Evolutionary conservation across 2,888 invertebrate genomes (phyloP).

Genomic region (Dione juno): DNA sequence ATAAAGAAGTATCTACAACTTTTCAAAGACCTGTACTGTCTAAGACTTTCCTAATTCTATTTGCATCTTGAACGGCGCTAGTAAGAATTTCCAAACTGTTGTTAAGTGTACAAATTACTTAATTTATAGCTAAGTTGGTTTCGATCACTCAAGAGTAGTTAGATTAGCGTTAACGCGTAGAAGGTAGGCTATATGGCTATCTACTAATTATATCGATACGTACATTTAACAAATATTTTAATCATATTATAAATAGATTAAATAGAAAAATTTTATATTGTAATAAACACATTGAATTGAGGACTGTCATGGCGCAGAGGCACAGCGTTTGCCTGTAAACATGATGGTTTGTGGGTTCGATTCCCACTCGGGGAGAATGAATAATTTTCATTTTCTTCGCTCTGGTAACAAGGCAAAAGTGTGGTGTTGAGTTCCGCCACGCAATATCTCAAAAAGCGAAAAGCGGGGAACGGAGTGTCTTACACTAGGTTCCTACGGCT

Average conservation of each 20-base stretch:
- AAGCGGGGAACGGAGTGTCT: too few relatives aligned
- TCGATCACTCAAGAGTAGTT: slow-evolving; percentile 75
- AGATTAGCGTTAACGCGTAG: slow-evolving; percentile 37
- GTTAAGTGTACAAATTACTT: slow-evolving; percentile 84
- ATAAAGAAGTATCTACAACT: not conserved
- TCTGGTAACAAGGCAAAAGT: too few relatives aligned
- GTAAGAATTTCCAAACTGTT: slow-evolving; percentile 82
- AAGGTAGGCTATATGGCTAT: slow-evolving; percentile 19
- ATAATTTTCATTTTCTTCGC: too few relatives aligned
- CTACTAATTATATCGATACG: slow-evolving; percentile 2
- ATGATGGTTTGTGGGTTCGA: too few relatives aligned
- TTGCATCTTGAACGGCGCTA: slow-evolving; percentile 64
- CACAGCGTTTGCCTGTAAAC: too few relatives aligned
- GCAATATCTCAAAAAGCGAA: too few relatives aligned
- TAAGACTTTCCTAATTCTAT: slow-evolving; percentile 55
- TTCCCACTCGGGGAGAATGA: too few relatives aligned
- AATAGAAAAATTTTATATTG: too few relatives aligned
- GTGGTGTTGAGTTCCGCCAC: too few relatives aligned
- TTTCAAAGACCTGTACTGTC: slow-evolving; percentile 45
- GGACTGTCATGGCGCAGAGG: too few relatives aligned
- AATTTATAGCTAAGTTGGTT: slow-evolving; percentile 79
- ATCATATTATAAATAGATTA: not conserved
- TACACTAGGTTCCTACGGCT: too few relatives aligned
- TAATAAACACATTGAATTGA: too few relatives aligned
- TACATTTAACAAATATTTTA: not conserved